Evolutionary conservation across 2,888 invertebrate species (phyloP), one percentile per base, ranked within the genome.

Genomic region (Molorchus minor): DNA sequence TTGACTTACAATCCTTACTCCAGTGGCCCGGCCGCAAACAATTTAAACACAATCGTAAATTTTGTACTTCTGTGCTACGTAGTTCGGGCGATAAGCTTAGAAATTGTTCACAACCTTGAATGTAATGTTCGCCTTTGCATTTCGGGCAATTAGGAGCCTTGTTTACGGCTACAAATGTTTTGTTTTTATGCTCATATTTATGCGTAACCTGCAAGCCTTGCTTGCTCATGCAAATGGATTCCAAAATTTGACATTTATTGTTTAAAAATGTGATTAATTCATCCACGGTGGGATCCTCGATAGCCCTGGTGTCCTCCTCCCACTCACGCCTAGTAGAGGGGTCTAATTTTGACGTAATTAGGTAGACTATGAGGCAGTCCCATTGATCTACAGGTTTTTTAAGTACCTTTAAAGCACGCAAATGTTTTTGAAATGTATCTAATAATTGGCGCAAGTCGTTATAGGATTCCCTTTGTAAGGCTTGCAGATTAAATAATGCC

Each of bases 321-420:
- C 36, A 51, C 17, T 21, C 10, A 15, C 51, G 36, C 1, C 38
- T 19, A 19, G 51, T 51, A 17, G 21, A 0, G 16, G 20, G 5
- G 38, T 51, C 51, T 35, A 51, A 25, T 13, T 51, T 51, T 12
- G 36, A 20, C 1, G 12, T 36, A 15, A 38, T 20, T 51, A 51
- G 16, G 10, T 51, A 36, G 1, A 36, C 20, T 17, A 51, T 3
- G 2, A 51, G 21, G 21, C 19, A 33, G 15, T 38, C 51, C 38
- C 51, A 51, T 8, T 35, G 29, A 8, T 51, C 36, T 19, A 38
- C 25, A 3, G 51, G 38, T 2, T 36, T 15, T 8, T 21, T 19
- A 5, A 51, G 13, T n/a, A 51, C 38, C 10, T 51, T 36, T 36
- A 51, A 12, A 12, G 51, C 38, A 7, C 36, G 20, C 12, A 51